phyloP scores from a whole-genome alignment of 2,888 invertebrate genomes.

The Melolontha melolontha region DNA sequence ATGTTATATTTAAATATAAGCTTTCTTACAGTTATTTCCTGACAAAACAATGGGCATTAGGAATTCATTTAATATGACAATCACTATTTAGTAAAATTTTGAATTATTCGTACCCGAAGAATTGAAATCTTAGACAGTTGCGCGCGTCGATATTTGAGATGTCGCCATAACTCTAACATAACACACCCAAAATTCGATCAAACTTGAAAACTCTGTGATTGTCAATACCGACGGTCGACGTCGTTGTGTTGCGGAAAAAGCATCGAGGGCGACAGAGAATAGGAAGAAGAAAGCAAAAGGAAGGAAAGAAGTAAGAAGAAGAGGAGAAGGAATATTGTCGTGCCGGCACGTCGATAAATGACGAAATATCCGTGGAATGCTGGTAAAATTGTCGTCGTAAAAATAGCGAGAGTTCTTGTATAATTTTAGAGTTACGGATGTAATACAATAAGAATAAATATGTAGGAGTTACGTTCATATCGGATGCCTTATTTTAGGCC shows the following conservation, averaged over 20 bases:
- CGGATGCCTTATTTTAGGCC: slow-evolving; percentile 26
- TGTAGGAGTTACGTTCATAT: slow-evolving; percentile 29
- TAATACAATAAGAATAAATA: slow-evolving; percentile 36
- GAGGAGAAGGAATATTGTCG: slow-evolving; percentile 24
- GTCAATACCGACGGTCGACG: slow-evolving; percentile 23
- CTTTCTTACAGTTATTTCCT: no score
- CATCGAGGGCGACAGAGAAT: slow-evolving; percentile 16
- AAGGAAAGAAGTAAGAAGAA: slow-evolving; percentile 9
- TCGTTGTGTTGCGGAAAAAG: slow-evolving; percentile 4
- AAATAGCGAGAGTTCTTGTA: slow-evolving; percentile 38
- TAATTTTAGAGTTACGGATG: slow-evolving; percentile 37
- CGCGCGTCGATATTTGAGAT: background rate
- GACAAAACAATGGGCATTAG: no score
- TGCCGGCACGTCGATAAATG: slow-evolving; percentile 38
- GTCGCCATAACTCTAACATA: slow-evolving; percentile 5
- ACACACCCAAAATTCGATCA: slow-evolving; percentile 30
- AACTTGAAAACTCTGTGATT: slow-evolving; percentile 1
- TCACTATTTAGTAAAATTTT: no score
- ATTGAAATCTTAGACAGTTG: background rate
- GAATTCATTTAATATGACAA: no score
- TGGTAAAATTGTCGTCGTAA: slow-evolving; percentile 38
- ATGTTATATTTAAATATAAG: no score
- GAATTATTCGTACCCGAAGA: no score
- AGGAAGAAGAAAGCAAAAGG: slow-evolving; percentile 20
- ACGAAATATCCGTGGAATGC: slow-evolving; percentile 36